Evolutionary conservation across 2,113 vertebrate genomes (phyloP).

Genomic region (Paraplagusia blochii): DNA sequence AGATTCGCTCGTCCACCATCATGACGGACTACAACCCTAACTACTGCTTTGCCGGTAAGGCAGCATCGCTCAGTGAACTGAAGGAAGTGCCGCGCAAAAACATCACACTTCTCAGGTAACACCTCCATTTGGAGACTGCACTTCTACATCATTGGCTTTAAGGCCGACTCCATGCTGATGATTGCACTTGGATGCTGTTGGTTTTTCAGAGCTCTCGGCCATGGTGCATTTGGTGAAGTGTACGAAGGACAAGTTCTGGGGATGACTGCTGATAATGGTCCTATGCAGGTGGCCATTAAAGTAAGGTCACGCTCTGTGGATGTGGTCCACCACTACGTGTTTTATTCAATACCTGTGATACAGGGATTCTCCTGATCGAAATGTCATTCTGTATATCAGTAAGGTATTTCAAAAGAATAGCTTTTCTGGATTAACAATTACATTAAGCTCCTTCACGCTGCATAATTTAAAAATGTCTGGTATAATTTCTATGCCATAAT

Average conservation of each 20-base stretch:
- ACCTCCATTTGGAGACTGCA: background rate
- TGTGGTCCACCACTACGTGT: background rate
- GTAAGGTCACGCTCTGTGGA: constrained; percentile 67
- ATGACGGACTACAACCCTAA: constrained; percentile 94
- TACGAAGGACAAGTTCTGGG: constrained; percentile 88
- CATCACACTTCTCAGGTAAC: constrained; percentile 87
- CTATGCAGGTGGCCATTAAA: constrained; percentile 91
- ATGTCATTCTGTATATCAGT: background rate
- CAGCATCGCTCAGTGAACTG: constrained; percentile 78
- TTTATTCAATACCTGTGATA: constrained; percentile 22
- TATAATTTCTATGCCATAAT: too few species aligned
- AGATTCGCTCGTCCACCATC: constrained; percentile 86
- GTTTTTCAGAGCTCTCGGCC: constrained; percentile 82
- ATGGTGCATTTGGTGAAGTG: constrained; percentile 89
- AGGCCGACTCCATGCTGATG: background rate
- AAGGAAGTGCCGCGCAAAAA: constrained; percentile 89
- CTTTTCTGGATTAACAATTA: too few species aligned
- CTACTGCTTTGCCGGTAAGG: constrained; percentile 88
- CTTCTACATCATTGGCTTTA: background rate
- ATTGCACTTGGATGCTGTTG: background rate
- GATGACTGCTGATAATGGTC: constrained; percentile 79
- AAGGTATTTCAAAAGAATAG: background rate
- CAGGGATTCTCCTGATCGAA: too few species aligned
- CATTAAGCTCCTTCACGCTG: too few species aligned
- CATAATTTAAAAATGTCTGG: too few species aligned